Base-by-base conservation (phyloP, 2,888 invertebrate genomes). In the Plemyria rubiginata region DNA sequence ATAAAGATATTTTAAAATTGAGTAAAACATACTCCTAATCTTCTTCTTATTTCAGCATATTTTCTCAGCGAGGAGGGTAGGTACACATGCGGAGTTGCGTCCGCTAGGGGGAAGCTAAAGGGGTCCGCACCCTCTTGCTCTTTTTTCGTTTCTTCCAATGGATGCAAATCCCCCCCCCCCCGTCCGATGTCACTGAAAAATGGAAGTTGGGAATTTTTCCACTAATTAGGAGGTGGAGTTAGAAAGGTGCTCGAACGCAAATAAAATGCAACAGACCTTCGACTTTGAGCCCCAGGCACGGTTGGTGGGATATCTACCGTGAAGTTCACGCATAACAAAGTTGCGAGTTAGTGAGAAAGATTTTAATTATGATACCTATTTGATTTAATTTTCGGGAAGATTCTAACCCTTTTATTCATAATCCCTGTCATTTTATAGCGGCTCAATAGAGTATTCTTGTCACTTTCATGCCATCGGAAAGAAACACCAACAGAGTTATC, bases 71-170 rank as follows among this genome's bases (percentile, higher is more conserved):
- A 45, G 45, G 48, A 54, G 22, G 38, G 48, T 46, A 49, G 43
- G 51, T 48, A 50, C 51, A 48, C 51, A 54, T 38, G 46, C 60
- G 59, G 51, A 49, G 55, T 40, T 55, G 51, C 49, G 60, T 63
- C 58, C 49, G 53, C 15, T 45, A 13, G 15, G 16, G 45, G 45
- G 7, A 45, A 45, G 16, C n/a, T 50, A 3, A 41, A 8, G 50
- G 65, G 60, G 60, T 59, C 40, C 45, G 43, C 36, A 50, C 56
- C 50, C 64, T 13, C 79, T 84, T 83, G 82, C 77, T 87, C 85
- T 86, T 85, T 89, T 89, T 87, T 79, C 82, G 76, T 87, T 87
- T 86, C 88, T 90, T 88, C 84, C 84, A 80, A 80, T 84, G 86
- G 81, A 86, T 87, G 88, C 88, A 88, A 88, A 89, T 87, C 83